Evolutionary conservation across 64 coral and sea anemone genomes (phyloP), one percentile per base, ranked within the genome.

Genomic region (Stylophora pistillata): DNA sequence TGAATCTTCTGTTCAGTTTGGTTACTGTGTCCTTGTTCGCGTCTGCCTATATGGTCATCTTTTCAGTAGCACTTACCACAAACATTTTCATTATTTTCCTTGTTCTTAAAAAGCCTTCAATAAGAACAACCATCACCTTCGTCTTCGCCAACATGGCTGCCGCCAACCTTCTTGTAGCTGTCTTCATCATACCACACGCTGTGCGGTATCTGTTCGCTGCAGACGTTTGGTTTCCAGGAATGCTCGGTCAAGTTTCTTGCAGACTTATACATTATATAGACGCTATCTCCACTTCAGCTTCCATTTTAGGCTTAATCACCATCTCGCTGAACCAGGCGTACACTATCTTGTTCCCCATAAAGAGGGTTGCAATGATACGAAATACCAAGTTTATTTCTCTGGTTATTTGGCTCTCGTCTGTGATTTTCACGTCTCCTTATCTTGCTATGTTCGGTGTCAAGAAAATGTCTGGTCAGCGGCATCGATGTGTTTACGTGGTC

Each of bases 361-460:
- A 63, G 30, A 60, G 57, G 2, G n/a, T 63, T 10, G 18, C 16
- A 2, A 30, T 82, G 13, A 41, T 82, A 82, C 30, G 58, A 21
- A 64, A 82, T 82, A 82, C 28, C 29, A 63, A 59, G 64, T 32
- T 82, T 82, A 64, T 47, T 5, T 37, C 31, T 5, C 10, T 59
- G 18, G 59, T 16, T 1, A 82, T 82, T n/a, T 82, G 78, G 78
- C 33, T 64, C 17, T 63, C 30, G 5, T 82, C 78, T 14, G 17
- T 18, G n/a, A 17, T 82, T 41, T 37, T 82, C 13, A 82, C 64
- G 58, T 64, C 78, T 18, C 78, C 78, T 5, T 82, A 82, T 37
- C 56, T 82, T 34, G 78, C 78, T 7, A 82, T 82, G 78, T 82
- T 41, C 16, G 78, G 78, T 23, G 17, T 82, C 58, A 82, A 17